A percentile compares a stretch with the other conserved stretches of the same genome.
Evolutionary conservation across 2,113 vertebrate genomes (phyloP).

Genomic region (Cheilinus undulatus): DNA sequence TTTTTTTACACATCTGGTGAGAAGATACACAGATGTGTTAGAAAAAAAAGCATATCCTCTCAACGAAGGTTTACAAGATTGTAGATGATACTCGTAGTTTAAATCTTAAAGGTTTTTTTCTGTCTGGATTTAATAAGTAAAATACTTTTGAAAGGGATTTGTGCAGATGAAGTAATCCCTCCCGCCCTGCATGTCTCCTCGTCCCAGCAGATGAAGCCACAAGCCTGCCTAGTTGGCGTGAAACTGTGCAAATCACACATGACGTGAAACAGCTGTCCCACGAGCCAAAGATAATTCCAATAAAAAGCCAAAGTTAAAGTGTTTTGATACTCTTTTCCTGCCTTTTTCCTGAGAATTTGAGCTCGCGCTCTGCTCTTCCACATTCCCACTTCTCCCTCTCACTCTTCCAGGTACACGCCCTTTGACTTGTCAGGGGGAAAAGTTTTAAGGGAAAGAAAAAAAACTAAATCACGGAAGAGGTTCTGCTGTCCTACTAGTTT

Average conservation of each 20-base stretch:
- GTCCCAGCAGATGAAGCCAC: slow-evolving; percentile 40
- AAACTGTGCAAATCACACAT: slow-evolving; percentile 57
- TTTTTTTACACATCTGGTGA: neutral
- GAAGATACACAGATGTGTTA: slow-evolving; percentile 3
- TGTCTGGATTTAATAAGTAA: slow-evolving; percentile 7
- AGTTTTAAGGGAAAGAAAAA: slow-evolving; percentile 67
- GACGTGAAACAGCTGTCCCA: slow-evolving; percentile 58
- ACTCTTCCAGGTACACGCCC: slow-evolving; percentile 83
- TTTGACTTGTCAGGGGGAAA: slow-evolving; percentile 83
- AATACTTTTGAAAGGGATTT: slow-evolving; percentile 18
- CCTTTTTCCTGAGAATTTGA: slow-evolving; percentile 9
- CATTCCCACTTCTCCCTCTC: slow-evolving; percentile 63
- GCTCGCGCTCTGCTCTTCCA: slow-evolving; percentile 41
- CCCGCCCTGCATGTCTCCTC: neutral
- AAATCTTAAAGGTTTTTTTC: neutral
- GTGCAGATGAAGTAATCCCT: slow-evolving; percentile 36
- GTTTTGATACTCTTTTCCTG: slow-evolving; percentile 37
- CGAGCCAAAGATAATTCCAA: slow-evolving; percentile 46
- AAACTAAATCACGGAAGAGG: slow-evolving; percentile 85
- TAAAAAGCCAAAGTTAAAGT: slow-evolving; percentile 34
- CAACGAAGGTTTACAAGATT: neutral
- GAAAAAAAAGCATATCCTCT: neutral
- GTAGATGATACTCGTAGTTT: neutral
- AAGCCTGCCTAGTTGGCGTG: slow-evolving; percentile 40
- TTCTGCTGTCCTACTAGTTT: slow-evolving; percentile 81